Percentiles rank a stretch among this genome's conserved stretches.
These are phyloP conservation scores for Plectus sambesii DNA, from an alignment of 1,140 invertebrate species.

Conservation along the genomic window DNA sequence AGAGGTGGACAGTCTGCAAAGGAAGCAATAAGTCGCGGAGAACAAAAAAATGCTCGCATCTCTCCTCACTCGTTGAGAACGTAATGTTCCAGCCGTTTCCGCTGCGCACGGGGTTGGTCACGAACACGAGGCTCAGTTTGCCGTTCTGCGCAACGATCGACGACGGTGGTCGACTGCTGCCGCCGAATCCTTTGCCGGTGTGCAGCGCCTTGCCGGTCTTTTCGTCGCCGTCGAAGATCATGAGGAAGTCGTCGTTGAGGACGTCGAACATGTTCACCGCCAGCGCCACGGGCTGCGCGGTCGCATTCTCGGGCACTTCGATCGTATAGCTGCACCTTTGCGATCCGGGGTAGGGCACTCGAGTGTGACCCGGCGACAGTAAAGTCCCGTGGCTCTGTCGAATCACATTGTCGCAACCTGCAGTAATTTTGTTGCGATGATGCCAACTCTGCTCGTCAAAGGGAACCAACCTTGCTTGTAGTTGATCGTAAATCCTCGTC, in stretches of 20 bases:
- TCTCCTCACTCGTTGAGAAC: slow-evolving; percentile 67
- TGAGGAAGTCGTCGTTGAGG: slow-evolving; percentile 70
- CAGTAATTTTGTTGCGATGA: slow-evolving; percentile 14
- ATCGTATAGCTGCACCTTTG: slow-evolving; percentile 36
- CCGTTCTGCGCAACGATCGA: slow-evolving; percentile 81
- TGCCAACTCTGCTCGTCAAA: slow-evolving; percentile 3
- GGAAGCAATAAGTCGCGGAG: not conserved
- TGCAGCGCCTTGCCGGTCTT: slow-evolving; percentile 71
- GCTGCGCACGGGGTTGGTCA: slow-evolving; percentile 72
- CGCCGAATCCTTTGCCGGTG: slow-evolving; percentile 73
- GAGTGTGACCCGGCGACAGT: slow-evolving; percentile 34
- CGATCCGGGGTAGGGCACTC: slow-evolving; percentile 34
- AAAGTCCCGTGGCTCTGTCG: slow-evolving; percentile 25
- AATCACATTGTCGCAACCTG: slow-evolving; percentile 39
- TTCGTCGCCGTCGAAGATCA: slow-evolving; percentile 63
- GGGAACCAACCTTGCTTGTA: slow-evolving; percentile 61
- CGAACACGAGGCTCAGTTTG: slow-evolving; percentile 75
- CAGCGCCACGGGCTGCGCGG: slow-evolving; percentile 60
- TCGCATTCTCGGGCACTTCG: slow-evolving; percentile 30
- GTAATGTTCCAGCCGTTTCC: slow-evolving; percentile 72
- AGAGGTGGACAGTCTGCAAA: slow-evolving; percentile 71
- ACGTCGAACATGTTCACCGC: slow-evolving; percentile 75
- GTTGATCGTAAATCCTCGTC: slow-evolving; percentile 76
- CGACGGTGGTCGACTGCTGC: slow-evolving; percentile 64
- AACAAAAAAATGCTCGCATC: not conserved